Evolutionary conservation across 2,113 vertebrate genomes (phyloP), one percentile per base, ranked within the genome.

Genomic region (Ptyas mucosa): DNA sequence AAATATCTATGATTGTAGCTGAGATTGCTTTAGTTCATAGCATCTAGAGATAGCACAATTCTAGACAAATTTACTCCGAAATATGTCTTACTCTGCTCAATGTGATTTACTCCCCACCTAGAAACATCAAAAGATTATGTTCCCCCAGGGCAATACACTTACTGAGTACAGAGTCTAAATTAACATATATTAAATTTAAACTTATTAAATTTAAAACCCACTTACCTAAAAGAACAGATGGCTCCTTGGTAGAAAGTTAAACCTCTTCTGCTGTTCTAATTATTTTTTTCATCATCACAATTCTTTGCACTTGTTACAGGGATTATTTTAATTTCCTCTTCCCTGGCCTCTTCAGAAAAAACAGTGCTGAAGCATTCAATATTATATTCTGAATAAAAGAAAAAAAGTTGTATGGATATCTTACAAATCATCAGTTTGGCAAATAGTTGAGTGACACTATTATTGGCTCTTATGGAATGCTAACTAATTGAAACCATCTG

Each of bases 251-350:
- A 53, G 55, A 7, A 88, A 43, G 34, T 89, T 85, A 90, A 81
- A 34, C 52, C 54, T 90, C 5, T 49, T 94, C 52, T 90, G 93
- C 93, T 95, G 92, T 92, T 46, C 61, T 93, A 61, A 46, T 20
- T 93, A 91, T 87, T 91, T 90, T 91, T 93, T 87, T 94, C 53
- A 91, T 46, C 88, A 91, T 87, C 3, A 39, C 55, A 53, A 94
- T 94, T 95, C 91, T 94, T 89, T 57, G 88, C 87, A 91, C 91
- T 88, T 52, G 49, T 29, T 91, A 29, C 93, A 96, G 96, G 96
- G 97, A 97, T 93, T 95, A 92, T 21, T 91, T 94, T 21, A 94
- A 95, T 96, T 97, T 96, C 96, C 96, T 93, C 92, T 97, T 81
- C 95, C 93, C 95, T 90, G 91, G 93, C 94, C 93, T 96, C 95